Base-by-base conservation (phyloP, 2,113 vertebrate genomes). In the Istiophorus platypterus region DNA sequence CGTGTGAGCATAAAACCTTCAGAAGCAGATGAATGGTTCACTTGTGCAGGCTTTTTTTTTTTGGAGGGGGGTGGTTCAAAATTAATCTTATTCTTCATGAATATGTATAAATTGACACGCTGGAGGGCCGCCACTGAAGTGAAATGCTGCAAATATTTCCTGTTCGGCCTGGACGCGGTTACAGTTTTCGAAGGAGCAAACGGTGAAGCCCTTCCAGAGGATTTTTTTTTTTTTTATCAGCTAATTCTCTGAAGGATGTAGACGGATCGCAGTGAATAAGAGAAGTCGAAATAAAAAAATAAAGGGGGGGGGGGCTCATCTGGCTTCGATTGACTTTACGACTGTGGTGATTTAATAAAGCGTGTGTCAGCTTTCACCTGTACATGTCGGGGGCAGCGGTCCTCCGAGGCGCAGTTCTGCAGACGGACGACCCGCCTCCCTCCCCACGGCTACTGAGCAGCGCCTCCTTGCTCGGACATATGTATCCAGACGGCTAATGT, bases 401-500 rank as follows among this genome's bases (percentile, higher is more conserved):
- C 66, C 82, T 86, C 80, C n/a, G 18, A 70, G 84, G 62, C 78
- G 49, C 78, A 72, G 62, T 72, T 71, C 24, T 26, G 71, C 11
- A 91, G 92, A 92, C 76, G 37, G 79, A 92, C 85, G 87, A 90
- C 86, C n/a, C n/a, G n/a, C n/a, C n/a, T 92, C 92, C 91, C 90
- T 76, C 72, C 71, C 65, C 54, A n/a, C n/a, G 74, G 83, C 89
- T 90, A 87, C 90, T 49, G 88, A 87, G 83, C 78, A 64, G 83
- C 70, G 13, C 85, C 84, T 90, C 80, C 72, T 76, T 78, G 67
- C 68, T 68, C 85, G 13, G 8, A 67, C 64, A 17, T 24, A 75
- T 68, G 27, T 47, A 61, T 47, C 22, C 58, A 47, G 37, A 73
- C 54, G 34, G 67, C n/a, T n/a, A 20, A 15, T 42, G 41, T 13